Percentiles rank a stretch among this genome's conserved stretches.
phyloP scores from a whole-genome alignment of 2,888 invertebrate species.

The Ectemnius lituratus region DNA sequence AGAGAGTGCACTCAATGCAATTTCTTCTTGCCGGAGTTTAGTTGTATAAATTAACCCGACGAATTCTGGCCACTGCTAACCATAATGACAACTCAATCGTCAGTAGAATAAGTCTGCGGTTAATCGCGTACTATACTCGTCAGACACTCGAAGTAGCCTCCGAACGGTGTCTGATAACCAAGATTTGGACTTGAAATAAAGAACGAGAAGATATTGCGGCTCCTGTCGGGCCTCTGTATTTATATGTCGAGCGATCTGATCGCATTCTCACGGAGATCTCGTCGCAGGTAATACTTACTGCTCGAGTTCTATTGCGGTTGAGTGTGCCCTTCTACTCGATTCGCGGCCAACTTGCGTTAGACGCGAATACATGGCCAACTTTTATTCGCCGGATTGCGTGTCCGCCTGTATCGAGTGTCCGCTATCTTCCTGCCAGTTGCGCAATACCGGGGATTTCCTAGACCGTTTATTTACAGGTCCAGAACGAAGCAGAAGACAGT shows the following conservation, averaged over 20 bases:
- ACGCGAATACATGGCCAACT: too few species aligned
- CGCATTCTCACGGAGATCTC: constrained; percentile 62
- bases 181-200: too few species aligned
- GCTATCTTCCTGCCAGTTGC: constrained; percentile 8
- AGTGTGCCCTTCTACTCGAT: constrained; percentile 16
- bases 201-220: too few species aligned
- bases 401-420: constrained; percentile 22
- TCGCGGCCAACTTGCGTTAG: background rate
- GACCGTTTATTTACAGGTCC: background rate
- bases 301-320: constrained; percentile 42
- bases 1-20: too few species aligned
- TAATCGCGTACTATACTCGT: too few species aligned
- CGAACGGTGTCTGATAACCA: too few species aligned
- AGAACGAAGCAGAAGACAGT: background rate
- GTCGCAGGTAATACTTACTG: constrained; percentile 30
- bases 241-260: constrained; percentile 61
- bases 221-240: constrained; percentile 44
- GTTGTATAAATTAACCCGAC: constrained; percentile 1
- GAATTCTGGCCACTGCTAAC: background rate
- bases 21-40: constrained; percentile 18
- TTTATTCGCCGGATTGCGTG: background rate
- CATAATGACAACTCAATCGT: too few species aligned
- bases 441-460: constrained; percentile 7
- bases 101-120: too few species aligned
- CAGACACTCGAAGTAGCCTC: too few species aligned